Conservation (phyloP, 2,888 invertebrate species). For the Zaprionus bogoriensis region DNA sequence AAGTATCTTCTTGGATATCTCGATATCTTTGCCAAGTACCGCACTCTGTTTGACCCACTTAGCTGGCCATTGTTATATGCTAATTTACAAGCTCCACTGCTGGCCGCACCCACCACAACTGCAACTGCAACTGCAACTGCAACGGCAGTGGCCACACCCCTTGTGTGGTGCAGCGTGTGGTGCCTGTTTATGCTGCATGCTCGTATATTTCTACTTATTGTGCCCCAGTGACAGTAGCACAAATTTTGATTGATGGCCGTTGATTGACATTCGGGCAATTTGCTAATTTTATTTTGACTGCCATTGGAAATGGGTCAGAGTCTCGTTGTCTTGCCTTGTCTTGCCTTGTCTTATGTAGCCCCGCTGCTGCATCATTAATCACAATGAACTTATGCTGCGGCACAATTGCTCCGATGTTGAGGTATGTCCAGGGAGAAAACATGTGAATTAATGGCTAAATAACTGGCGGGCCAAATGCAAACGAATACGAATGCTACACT, state of each 20-base stretch:
- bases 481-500: no score
- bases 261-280: conserved; percentile 77
- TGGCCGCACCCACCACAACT: neutral
- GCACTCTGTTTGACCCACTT: neutral
- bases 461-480: no score
- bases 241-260: conserved; percentile 75
- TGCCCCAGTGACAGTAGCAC: conserved; percentile 68
- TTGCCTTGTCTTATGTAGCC: conserved; percentile 14
- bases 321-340: neutral
- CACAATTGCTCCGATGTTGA: conserved; percentile 38
- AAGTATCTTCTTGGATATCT: neutral
- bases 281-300: conserved; percentile 65
- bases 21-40: neutral
- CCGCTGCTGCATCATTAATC: conserved; percentile 58
- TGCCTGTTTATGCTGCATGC: neutral
- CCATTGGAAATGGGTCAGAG: conserved; percentile 50
- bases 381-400: conserved; percentile 53
- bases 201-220: conserved; percentile 44
- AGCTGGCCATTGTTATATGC: neutral
- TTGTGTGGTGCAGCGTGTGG: conserved; percentile 25
- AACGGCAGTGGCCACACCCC: conserved; percentile 42
- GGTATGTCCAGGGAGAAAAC: conserved; percentile 40
- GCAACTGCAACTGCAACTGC: conserved; percentile 1
- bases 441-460: conserved; percentile 64
- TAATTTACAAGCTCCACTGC: neutral